These are phyloP conservation scores for Pseudois nayaur DNA, from an alignment of 2,113 vertebrate species.

Conservation along the genomic window DNA sequence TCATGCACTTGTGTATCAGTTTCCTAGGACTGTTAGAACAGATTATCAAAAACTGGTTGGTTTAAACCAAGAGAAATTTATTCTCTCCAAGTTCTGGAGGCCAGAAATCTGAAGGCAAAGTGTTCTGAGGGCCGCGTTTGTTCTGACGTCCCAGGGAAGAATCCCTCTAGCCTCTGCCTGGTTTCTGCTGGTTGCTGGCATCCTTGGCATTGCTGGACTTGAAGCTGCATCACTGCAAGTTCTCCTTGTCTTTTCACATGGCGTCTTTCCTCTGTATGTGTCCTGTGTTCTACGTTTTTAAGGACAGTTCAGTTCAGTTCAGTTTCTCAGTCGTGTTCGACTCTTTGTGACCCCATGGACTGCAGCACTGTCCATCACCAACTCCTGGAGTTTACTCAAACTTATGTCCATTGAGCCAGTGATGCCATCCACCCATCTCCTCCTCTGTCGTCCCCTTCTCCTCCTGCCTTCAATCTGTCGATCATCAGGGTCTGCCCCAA, in stretches of 20 bases:
- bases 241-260: not conserved
- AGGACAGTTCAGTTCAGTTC: not conserved
- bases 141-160: not conserved
- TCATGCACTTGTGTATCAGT: not conserved
- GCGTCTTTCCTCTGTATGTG: accelerated
- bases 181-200: not conserved
- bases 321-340: not conserved
- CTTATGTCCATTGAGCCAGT: accelerated
- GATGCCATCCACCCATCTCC: not conserved
- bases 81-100: not conserved
- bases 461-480: not conserved
- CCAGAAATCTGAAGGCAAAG: not conserved
- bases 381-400: not conserved
- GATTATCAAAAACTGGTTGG: not conserved
- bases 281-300: not conserved
- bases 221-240: not conserved
- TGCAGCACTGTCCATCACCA: not conserved
- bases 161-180: too few species aligned
- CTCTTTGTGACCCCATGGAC: not conserved
- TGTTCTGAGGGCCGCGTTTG: not conserved
- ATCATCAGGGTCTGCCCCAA: not conserved
- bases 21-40: not conserved
- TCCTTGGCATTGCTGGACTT: not conserved
- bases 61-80: not conserved
- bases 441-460: not conserved